Conservation (phyloP, 35 echinoderm and acorn worm genomes). For the Patiria miniata region DNA sequence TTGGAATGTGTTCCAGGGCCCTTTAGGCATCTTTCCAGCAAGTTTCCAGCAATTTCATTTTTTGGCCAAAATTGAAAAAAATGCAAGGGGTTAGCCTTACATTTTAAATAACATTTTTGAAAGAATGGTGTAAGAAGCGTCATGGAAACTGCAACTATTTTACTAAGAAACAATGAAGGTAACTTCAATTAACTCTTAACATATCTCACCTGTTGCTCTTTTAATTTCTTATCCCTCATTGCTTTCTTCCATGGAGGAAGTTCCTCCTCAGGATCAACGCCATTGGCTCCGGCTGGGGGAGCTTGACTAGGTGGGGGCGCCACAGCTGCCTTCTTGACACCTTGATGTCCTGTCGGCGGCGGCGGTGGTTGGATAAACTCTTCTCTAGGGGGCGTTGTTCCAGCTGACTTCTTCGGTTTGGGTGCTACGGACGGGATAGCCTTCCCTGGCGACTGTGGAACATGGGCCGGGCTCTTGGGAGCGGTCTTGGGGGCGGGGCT, state of each 20-base stretch:
- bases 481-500: not conserved
- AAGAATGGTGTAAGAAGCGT: too few species aligned
- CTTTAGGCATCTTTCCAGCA: too few species aligned
- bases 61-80: too few species aligned
- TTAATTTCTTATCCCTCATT: conserved; percentile 61
- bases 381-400: not conserved
- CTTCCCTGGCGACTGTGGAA: not conserved
- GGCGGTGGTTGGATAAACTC: not conserved
- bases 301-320: not conserved
- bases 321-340: not conserved
- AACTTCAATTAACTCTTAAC: not conserved
- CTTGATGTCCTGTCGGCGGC: not conserved
- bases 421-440: not conserved
- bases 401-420: not conserved
- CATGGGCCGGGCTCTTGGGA: not conserved
- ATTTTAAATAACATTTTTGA: too few species aligned
- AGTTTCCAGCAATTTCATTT: too few species aligned
- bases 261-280: conserved; percentile 21
- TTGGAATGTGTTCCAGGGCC: too few species aligned
- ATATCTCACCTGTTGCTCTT: conserved; percentile 43
- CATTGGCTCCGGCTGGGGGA: not conserved
- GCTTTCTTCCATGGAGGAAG: conserved; percentile 70
- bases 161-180: too few species aligned
- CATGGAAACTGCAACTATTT: too few species aligned
- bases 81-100: too few species aligned